Base-by-base conservation (phyloP, 2,797 vertebrate species). In the Tamandua tetradactyla region DNA sequence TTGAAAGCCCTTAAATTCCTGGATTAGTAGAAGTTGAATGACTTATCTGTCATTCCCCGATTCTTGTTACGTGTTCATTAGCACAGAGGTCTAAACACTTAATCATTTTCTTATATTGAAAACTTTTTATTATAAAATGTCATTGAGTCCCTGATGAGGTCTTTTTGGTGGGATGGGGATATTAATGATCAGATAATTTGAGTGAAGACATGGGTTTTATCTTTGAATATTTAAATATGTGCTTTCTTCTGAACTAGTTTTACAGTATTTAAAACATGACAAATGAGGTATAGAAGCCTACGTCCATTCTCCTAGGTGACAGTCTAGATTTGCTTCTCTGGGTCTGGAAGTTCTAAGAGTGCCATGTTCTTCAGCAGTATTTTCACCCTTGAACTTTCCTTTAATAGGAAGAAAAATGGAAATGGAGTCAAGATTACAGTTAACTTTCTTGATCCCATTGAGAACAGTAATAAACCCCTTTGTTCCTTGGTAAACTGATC, bases 91-190 rank as follows among this genome's bases (percentile, higher is more conserved):
- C 87, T 71, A 55, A 91, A 91, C 61, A 66, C 5, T 40, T 61
- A 92, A 52, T 88, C 35, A 22, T 93, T 86, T 95, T 90, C 55
- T 92, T 79, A 23, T 64, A 66, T 71, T 94, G 42, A 85, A 59
- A 25, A 17, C 57, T 83, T 94, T 94, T 96, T 91, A 27, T 94
- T 96, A 72, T 52, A 83, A 87, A 93, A 47, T 94, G 17, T 72
- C 23, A 75, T 17, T 76, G 37, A 81, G 5, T 80, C 42, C 32
- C 68, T 87, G 35, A 61, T 87, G 47, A 85, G 15, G 47, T 91
- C 91, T 85, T 82, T 85, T 82, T 23, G 32, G 78, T 7, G 18
- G 14, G 25, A 11, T 59, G 40, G 35, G 66, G 13, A 10, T 94
- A 40, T 87, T 86, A 89, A 83, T 37, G 40, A 71, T 89, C n/a